Evolutionary conservation across 2,113 vertebrate genomes (phyloP), one percentile per base, ranked within the genome.

Genomic region (Rhabdomys dilectus): DNA sequence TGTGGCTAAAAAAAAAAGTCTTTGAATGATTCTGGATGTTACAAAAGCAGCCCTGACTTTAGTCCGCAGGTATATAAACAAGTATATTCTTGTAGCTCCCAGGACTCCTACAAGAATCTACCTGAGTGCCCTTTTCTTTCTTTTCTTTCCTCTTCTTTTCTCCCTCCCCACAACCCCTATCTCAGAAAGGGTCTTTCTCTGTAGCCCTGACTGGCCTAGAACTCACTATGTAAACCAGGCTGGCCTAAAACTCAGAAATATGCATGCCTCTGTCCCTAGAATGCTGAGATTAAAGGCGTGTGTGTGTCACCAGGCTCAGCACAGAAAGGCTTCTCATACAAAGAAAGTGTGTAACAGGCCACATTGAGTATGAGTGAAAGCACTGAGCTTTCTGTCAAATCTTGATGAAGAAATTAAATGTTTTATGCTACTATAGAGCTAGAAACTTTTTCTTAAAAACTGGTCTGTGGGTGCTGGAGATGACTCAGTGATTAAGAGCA

Each of bases 391-490:
- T 53, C 64, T 78, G 73, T 93, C 9, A 92, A 96, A 95, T 94
- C 34, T 39, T 94, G 12, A 84, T 88, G 1, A 94, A 88, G 26
- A 88, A 94, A 89, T n/a, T 45, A 21, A 21, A 81, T 92, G n/a
- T 93, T 22, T 93, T 81, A 97, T 81, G 88, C 45, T 82, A 76
- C 39, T 93, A 96, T 42, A 22, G 94, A 90, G 91, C 34, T 60
- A 94, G 19, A 91, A 85, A 96, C 12, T 64, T 90, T 89, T 96
- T 60, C 88, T n/a, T 39, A 15, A 39, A 92, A 89, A 84, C 5
- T 36, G 31, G 34, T 68, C 66, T 68, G 31, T 68, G 15, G 66
- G 31, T 4, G 12, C 31, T 68, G 66, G 66, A 68, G 66, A 68
- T 68, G 66, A 13, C 31, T 68, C 31, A 68, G 13, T 1, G 31